phyloP scores from a whole-genome alignment of 2,113 vertebrate species.

The Gila orcuttii region DNA sequence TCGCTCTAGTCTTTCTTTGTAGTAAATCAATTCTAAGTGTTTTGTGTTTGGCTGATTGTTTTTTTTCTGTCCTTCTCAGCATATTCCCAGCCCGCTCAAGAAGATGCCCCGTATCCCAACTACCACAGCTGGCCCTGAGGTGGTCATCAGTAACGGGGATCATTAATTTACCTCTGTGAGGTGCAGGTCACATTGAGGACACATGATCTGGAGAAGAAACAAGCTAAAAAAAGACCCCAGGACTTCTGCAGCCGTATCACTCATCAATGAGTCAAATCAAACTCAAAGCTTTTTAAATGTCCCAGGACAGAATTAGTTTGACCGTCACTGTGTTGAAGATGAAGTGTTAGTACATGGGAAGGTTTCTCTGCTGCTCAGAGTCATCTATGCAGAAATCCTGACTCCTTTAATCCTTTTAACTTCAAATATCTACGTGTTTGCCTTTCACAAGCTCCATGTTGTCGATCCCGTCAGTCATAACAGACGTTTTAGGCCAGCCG shows the following conservation, averaged over 20 bases:
- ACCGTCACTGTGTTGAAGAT: constrained; percentile 35
- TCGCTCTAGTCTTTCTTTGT: too few species aligned
- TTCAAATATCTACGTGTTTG: neutral
- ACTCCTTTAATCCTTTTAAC: neutral
- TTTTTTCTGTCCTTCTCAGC: constrained; percentile 71
- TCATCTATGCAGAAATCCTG: constrained; percentile 49
- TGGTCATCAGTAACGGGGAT: constrained; percentile 85
- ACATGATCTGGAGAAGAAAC: constrained; percentile 1
- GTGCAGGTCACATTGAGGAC: constrained; percentile 45
- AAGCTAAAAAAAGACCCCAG: constrained; percentile 6
- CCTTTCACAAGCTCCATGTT: neutral
- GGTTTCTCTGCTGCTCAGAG: constrained; percentile 25
- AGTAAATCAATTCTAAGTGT: too few species aligned
- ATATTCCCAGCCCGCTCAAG: constrained; percentile 93
- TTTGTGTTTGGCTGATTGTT: neutral
- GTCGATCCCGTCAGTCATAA: neutral
- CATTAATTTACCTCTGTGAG: constrained; percentile 76
- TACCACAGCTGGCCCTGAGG: constrained; percentile 72
- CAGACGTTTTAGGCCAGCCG: neutral
- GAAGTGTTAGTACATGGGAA: constrained; percentile 1
- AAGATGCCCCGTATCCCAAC: constrained; percentile 94
- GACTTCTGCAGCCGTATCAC: neutral
- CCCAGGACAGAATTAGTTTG: constrained; percentile 24
- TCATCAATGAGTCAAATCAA: constrained; percentile 17
- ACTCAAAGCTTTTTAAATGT: constrained; percentile 37